These are phyloP conservation scores for Lasius platythorax DNA, from an alignment of 2,888 invertebrate species.

Conservation along the genomic window DNA sequence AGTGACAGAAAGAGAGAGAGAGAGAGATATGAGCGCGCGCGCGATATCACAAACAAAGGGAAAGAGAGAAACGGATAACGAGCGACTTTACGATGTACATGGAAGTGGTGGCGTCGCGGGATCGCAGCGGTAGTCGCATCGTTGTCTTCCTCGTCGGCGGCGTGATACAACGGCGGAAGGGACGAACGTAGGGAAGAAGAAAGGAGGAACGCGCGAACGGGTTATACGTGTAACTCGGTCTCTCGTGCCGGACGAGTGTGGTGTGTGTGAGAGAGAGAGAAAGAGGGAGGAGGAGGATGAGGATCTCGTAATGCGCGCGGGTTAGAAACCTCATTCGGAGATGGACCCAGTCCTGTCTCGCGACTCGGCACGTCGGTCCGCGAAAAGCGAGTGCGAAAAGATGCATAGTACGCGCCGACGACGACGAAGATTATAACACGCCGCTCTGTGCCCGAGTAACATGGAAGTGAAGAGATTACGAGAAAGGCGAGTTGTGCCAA, in stretches of 20 bases:
- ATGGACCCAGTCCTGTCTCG: slow-evolving; percentile 29
- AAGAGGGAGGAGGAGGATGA: not conserved
- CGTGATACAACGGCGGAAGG: slow-evolving; percentile 63
- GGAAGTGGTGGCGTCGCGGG: slow-evolving; percentile 68
- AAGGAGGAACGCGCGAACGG: slow-evolving; percentile 66
- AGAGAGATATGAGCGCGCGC: slow-evolving; percentile 28
- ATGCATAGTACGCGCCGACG: slow-evolving; percentile 1
- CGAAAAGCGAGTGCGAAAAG: slow-evolving; percentile 4
- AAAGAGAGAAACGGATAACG: slow-evolving; percentile 52
- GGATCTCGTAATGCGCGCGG: slow-evolving; percentile 21
- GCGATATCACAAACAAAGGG: slow-evolving; percentile 57
- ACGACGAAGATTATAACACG: slow-evolving; percentile 9
- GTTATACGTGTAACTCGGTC: slow-evolving; percentile 65
- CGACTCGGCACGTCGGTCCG: slow-evolving; percentile 14
- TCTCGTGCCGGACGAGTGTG: slow-evolving; percentile 58
- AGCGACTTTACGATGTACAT: slow-evolving; percentile 72
- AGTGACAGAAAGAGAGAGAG: not conserved
- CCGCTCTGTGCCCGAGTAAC: slow-evolving; percentile 4
- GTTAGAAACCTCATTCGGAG: slow-evolving; percentile 23
- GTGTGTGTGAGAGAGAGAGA: slow-evolving; percentile 53
- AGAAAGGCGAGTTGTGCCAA: not conserved
- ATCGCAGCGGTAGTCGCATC: slow-evolving; percentile 64
- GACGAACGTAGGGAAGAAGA: slow-evolving; percentile 63
- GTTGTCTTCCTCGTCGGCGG: slow-evolving; percentile 62
- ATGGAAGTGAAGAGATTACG: slow-evolving; percentile 39